phyloP scores from a whole-genome alignment of 2,797 vertebrate genomes.

The Bucorvus abyssinicus region DNA sequence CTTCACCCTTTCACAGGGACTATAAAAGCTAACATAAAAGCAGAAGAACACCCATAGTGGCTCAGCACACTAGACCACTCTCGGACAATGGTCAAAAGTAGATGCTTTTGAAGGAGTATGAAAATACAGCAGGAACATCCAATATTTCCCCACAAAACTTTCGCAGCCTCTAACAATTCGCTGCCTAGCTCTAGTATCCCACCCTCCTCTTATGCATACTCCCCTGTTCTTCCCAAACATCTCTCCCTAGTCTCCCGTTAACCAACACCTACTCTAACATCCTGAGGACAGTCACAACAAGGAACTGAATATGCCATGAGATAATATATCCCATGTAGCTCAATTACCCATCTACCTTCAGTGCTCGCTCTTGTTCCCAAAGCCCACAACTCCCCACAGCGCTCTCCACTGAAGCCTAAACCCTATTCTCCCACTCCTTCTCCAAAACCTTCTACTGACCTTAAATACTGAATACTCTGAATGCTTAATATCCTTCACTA shows the following conservation, averaged over 20 bases:
- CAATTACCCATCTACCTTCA: conserved; percentile 1
- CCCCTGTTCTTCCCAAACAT: neutral
- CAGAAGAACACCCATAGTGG: neutral
- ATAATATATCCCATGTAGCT: neutral
- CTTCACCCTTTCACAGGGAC: neutral
- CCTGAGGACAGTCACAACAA: conserved; percentile 1
- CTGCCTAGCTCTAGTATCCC: neutral
- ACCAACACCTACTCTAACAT: neutral
- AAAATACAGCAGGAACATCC: neutral
- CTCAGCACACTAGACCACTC: neutral
- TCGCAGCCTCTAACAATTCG: neutral
- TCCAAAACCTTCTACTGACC: neutral
- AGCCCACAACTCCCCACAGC: neutral
- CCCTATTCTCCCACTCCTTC: neutral
- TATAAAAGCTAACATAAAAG: neutral
- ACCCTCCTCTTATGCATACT: neutral
- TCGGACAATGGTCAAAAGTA: neutral
- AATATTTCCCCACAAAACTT: neutral
- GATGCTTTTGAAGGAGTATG: neutral
- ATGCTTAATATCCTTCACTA: neutral
- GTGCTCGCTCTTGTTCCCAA: neutral
- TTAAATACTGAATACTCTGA: neutral
- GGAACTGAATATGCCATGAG: neutral
- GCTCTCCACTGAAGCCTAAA: neutral
- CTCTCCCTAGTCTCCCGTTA: neutral